Evolutionary conservation across 1,140 invertebrate species (phyloP), one percentile per base, ranked within the genome.

Genomic region (Ctenoplectra terminalis): DNA sequence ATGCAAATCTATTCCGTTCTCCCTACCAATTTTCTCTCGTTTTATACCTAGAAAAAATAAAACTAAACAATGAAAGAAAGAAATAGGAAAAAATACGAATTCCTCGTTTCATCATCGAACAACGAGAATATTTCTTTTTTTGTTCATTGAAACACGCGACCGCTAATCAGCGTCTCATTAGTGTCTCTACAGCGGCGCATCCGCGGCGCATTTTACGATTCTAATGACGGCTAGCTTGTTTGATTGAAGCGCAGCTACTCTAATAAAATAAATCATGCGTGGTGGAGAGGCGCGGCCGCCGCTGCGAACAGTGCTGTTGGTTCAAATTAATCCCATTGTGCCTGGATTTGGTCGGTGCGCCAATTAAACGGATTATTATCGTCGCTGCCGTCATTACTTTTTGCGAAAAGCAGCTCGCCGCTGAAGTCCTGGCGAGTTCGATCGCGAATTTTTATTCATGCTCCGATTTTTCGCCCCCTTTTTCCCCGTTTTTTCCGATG

Each of bases 351-450:
- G 87, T 87, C 83, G 86, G 79, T 74, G 86, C 86, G 83, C 87
- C 87, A 88, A 88, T 88, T 88, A 88, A 88, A 87, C 80, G 87
- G 87, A 88, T 88, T 88, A 88, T 88, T 88, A 88, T 88, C 86
- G 86, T 87, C 70, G 83, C 83, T 87, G 72, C 75, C 86, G 87
- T 87, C 87, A 88, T 88, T 88, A 90, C 87, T 87, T 83, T 90
- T 87, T 90, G 85, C 75, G 74, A 87, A 87, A 86, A 87, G 83
- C 85, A 86, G 37, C 26, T 40, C 7, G n/a, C 54, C 31, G 31
- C 26, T 26, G n/a, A 52, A 56, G 48, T 15, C 23, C 70, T 34
- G 2, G 17, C 70, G 23, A n/a, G 43, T 80, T 82, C 81, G 72
- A 87, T 87, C 66, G 71, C 60, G 54, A 80, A 86, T 79, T 87